phyloP scores from a whole-genome alignment of 2,113 vertebrate genomes.

The Corythoichthys haematopterus region DNA sequence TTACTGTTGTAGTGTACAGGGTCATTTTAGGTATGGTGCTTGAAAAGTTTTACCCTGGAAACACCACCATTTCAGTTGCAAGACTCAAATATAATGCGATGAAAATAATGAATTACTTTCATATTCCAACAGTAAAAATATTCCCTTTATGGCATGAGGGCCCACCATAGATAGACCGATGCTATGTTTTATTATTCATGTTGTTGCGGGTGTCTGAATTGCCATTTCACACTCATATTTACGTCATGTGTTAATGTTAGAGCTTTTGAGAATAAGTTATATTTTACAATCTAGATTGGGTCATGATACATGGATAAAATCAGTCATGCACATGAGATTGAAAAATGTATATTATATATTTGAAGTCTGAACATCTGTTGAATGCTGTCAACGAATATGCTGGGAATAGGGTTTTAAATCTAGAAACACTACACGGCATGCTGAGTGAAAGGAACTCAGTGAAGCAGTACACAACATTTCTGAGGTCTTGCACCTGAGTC shows the following conservation, averaged over 20 bases:
- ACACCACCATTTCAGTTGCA: neutral
- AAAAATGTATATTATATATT: slow-evolving; percentile 18
- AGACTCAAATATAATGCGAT: neutral
- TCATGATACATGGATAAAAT: neutral
- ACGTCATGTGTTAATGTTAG: slow-evolving; percentile 15
- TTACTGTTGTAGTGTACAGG: neutral
- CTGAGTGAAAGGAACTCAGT: slow-evolving; percentile 7
- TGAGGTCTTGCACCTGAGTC: neutral
- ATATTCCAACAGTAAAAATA: slow-evolving; percentile 18
- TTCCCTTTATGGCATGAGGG: slow-evolving; percentile 6
- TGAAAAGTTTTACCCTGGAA: slow-evolving; percentile 13
- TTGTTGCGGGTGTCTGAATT: slow-evolving; percentile 26
- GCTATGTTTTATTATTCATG: slow-evolving; percentile 48
- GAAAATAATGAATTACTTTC: slow-evolving; percentile 41
- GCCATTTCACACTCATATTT: slow-evolving; percentile 12
- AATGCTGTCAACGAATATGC: slow-evolving; percentile 32
- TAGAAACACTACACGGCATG: slow-evolving; percentile 39
- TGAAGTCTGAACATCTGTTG: neutral
- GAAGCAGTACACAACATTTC: no score
- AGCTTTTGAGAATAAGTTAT: neutral
- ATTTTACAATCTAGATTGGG: neutral
- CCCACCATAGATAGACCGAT: slow-evolving; percentile 25
- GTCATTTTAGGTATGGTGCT: neutral
- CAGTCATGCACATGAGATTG: neutral
- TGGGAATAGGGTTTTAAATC: slow-evolving; percentile 36